Evolutionary conservation across 2,113 vertebrate genomes (phyloP), one percentile per base, ranked within the genome.

Genomic region (Gymnogyps californianus): DNA sequence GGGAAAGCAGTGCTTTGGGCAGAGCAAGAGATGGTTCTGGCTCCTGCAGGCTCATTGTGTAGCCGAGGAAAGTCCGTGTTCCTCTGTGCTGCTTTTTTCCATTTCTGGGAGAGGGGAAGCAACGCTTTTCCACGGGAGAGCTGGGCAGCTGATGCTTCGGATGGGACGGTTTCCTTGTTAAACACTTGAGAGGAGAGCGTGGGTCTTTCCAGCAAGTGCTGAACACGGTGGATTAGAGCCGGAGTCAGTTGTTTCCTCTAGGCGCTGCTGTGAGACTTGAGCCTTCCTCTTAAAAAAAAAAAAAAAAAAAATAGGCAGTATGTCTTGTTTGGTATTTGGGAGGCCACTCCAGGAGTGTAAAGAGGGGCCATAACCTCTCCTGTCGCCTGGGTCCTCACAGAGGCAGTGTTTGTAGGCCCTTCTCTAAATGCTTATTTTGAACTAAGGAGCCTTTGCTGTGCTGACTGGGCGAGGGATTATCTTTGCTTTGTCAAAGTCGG

Each of bases 51-150:
- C 26, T 78, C 5, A 0, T 10, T 32, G 15, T 6, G 29, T 26
- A 12, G 40, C 46, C 1, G 6, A 61, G 69, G 74, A 21, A 61
- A 18, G 38, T 17, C 64, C 3, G 0, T 11, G 17, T 66, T 62
- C 28, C 14, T 77, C 29, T 11, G 3, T 9, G 34, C 36, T 47
- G 34, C 46, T n/a, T 49, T 49, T 55, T 46, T 26, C 11, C 4
- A 0, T 0, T 49, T 42, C 25, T 57, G 47, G 70, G 59, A 59
- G 40, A 11, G 57, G 17, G 31, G 31, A 52, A 64, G 24, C 29
- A 13, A 4, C 0, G 0, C 5, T 46, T 11, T 31, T 9, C 47
- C 40, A 2, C 2, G 3, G 46, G 47, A 83, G 57, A 66, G 24
- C n/a, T 4, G 34, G 22, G 76, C 16, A 24, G 32, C 52, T 47